phyloP scores from a whole-genome alignment of 2,888 invertebrate genomes.

The Ligdia adustata region DNA sequence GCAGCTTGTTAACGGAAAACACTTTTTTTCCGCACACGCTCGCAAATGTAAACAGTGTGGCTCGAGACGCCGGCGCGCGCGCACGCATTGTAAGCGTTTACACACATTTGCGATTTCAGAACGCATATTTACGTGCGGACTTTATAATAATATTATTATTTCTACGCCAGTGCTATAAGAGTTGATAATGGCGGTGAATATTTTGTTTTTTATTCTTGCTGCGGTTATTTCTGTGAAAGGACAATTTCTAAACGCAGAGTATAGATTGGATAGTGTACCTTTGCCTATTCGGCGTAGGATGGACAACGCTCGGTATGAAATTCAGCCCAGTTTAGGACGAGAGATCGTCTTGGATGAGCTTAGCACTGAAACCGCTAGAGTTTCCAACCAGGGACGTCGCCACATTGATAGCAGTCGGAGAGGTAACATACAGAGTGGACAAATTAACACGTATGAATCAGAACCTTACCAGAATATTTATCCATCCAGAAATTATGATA shows the following conservation, averaged over 20 bases:
- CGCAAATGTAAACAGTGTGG: slow-evolving; percentile 25
- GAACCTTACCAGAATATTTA: neutral
- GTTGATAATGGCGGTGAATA: slow-evolving; percentile 23
- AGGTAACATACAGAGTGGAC: slow-evolving; percentile 7
- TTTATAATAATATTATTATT: slow-evolving; percentile 3
- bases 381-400: slow-evolving; percentile 13
- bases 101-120: slow-evolving; percentile 13
- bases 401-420: slow-evolving; percentile 12
- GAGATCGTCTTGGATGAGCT: slow-evolving; percentile 14
- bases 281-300: slow-evolving; percentile 5
- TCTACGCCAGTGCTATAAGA: slow-evolving; percentile 13
- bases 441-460: neutral
- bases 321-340: slow-evolving; percentile 14
- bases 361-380: neutral
- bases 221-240: slow-evolving; percentile 20
- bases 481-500: neutral
- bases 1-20: slow-evolving; percentile 22
- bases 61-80: slow-evolving; percentile 20
- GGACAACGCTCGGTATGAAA: slow-evolving; percentile 12
- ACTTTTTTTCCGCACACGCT: slow-evolving; percentile 27
- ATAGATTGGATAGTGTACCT: slow-evolving; percentile 10
- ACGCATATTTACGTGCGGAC: neutral
- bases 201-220: slow-evolving; percentile 9
- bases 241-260: slow-evolving; percentile 17
- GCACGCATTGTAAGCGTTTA: slow-evolving; percentile 21